Conservation (phyloP, 1,140 invertebrate species). For the Drosophila busckii region DNA sequence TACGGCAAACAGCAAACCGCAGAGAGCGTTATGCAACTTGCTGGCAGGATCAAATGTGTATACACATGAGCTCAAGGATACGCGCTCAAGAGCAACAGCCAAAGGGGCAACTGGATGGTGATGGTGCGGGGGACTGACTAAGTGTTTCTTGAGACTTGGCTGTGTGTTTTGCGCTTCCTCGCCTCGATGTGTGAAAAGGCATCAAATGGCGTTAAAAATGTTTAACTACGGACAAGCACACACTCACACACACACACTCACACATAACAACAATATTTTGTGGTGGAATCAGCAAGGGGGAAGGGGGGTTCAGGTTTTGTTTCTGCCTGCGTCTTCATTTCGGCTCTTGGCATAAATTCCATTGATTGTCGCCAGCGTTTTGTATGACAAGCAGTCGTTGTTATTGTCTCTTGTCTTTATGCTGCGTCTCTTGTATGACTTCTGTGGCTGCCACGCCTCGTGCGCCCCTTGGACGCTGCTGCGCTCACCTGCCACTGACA, state of each 20-base stretch:
- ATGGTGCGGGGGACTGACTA: constrained; percentile 45
- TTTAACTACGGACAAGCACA: constrained; percentile 56
- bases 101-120: constrained; percentile 6
- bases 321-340: constrained; percentile 9
- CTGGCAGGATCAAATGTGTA: constrained; percentile 31
- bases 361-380: constrained; percentile 72
- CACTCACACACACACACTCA: constrained; percentile 2
- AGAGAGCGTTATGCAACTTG: constrained; percentile 37
- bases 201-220: constrained; percentile 76
- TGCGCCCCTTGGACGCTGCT: constrained; percentile 41
- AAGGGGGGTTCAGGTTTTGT: constrained; percentile 7
- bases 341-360: constrained; percentile 51
- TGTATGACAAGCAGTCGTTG: constrained; percentile 57
- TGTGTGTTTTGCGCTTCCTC: constrained; percentile 56
- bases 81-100: neutral
- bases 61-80: constrained; percentile 25
- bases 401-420: constrained; percentile 8
- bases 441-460: constrained; percentile 48
- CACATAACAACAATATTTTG: neutral
- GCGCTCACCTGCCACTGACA: constrained; percentile 68
- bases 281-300: neutral
- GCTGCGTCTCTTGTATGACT: constrained; percentile 66
- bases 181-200: constrained; percentile 70
- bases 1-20: constrained; percentile 41
- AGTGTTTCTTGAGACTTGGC: constrained; percentile 66